These are phyloP conservation scores for Mamestra configurata DNA, from an alignment of 1,140 invertebrate genomes.

Conservation along the genomic window DNA sequence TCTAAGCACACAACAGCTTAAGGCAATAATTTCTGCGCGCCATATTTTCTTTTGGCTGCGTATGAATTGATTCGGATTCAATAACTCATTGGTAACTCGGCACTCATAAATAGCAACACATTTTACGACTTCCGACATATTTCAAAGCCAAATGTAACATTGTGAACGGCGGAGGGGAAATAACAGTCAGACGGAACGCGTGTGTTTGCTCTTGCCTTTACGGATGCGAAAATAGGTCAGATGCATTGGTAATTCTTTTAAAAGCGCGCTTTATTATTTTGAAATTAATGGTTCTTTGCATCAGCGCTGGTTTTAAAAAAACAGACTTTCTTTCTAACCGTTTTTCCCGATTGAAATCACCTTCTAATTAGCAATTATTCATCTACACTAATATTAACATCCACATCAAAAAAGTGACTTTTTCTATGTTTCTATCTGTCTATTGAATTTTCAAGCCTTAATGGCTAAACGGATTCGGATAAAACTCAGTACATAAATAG, in stretches of 20 bases:
- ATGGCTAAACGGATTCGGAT: too few relatives aligned
- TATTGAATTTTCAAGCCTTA: too few relatives aligned
- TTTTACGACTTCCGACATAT: constrained; percentile 41
- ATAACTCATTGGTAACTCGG: constrained; percentile 35
- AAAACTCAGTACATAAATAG: too few relatives aligned
- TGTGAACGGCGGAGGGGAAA: background rate
- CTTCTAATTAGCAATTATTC: too few relatives aligned
- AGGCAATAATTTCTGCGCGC: background rate
- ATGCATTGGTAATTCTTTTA: background rate
- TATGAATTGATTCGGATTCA: constrained; percentile 27
- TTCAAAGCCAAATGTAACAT: constrained; percentile 25
- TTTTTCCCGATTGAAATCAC: too few relatives aligned
- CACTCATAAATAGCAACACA: constrained; percentile 37
- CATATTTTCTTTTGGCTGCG: background rate
- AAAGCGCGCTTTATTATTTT: too few relatives aligned
- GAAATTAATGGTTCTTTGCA: too few relatives aligned
- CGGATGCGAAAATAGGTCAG: background rate
- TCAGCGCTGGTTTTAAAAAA: too few relatives aligned
- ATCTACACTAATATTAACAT: too few relatives aligned
- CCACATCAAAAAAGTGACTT: too few relatives aligned
- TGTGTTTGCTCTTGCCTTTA: background rate
- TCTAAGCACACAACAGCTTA: background rate
- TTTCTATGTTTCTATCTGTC: too few relatives aligned
- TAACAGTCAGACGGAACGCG: background rate
- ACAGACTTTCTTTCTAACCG: too few relatives aligned